Evolutionary conservation across 1,140 invertebrate genomes (phyloP), one percentile per base, ranked within the genome.

Genomic region (Holcopasites calliopsidis): DNA sequence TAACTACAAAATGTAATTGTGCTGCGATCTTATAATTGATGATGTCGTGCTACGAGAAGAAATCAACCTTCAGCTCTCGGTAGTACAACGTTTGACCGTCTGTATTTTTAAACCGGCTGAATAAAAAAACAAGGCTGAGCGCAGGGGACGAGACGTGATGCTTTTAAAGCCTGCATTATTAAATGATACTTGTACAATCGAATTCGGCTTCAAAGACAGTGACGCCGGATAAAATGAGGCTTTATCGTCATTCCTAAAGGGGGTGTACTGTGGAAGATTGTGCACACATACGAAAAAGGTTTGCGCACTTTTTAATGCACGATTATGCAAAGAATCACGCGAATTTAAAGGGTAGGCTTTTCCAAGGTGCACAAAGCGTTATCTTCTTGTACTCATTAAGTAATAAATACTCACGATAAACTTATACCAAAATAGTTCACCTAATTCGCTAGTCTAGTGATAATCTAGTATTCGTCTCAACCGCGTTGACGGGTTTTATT

Each of bases 141-240:
- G 50, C 28, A 69, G 54, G 16, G 62, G 75, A 74, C 64, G 72
- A 78, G 76, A 75, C 79, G 66, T 66, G 84, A 82, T 83, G 87
- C 86, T 87, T 85, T 89, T 88, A 88, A 87, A 80, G 76, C 64
- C 71, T 89, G 81, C 82, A 89, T 90, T 89, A 90, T 90, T 89
- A 80, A 90, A 82, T 71, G 73, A 52, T 62, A 50, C 49, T 40
- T 47, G 57, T 66, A 64, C 80, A 75, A 62, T 40, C 64, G 70
- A 28, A 57, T 62, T 33, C 44, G 52, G 31, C 42, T 44, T 42
- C 18, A 31, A 26, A 23, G 71, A 71, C 33, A 71, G 33, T 18
- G 28, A 8, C 13, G 62, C n/a, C 1, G 18, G 38, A 58, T n/a
- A n/a, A 69, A 47, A 77, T 38, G 26, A 35, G 64, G 38, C 44